Base-by-base conservation (phyloP, 2,888 invertebrate genomes). In the Temnothorax rugatulus region DNA sequence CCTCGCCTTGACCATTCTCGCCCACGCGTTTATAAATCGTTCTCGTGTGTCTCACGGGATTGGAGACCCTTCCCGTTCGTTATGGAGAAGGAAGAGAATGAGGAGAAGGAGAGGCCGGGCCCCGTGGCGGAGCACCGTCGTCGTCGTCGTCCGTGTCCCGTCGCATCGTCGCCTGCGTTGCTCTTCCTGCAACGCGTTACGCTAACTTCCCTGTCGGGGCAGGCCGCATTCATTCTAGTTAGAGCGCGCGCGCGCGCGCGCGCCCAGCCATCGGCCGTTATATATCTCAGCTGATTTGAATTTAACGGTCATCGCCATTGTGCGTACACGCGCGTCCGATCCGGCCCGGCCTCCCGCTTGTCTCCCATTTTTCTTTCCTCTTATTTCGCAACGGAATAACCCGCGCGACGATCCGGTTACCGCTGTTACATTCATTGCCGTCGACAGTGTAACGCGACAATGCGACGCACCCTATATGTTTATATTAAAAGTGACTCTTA, bases 281-380 rank as follows among this genome's bases (percentile, higher is more conserved):
- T 81, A 79, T 90, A 91, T 91, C 89, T 89, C 88, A 82, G 90
- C 90, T 91, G 91, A 93, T 93, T 93, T 93, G 90, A 93, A 93
- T 93, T 93, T 93, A 92, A 93, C 92, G 92, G 91, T 90, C 89
- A 90, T 88, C 89, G 85, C 87, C 89, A 91, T 91, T 91, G 92
- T 92, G 87, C 90, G 90, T 90, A 74, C 71, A 82, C 82, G 81
- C 66, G 87, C 86, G 84, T 87, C 64, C 69, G 69, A 34, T 52
- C 52, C 84, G 77, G 64, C 64, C 84, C 68, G 66, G 69, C 81
- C 63, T 68, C 61, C 54, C 81, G 57, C 69, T 84, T 63, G 69
- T 82, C 59, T n/a, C 63, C 63, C 68, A 79, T 86, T 83, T 86
- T 81, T 85, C 66, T 76, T 77, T 59, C 13, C 59, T 73, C 79